Base-by-base conservation (phyloP, 2,113 vertebrate species). In the Rhadina sibilatrix region DNA sequence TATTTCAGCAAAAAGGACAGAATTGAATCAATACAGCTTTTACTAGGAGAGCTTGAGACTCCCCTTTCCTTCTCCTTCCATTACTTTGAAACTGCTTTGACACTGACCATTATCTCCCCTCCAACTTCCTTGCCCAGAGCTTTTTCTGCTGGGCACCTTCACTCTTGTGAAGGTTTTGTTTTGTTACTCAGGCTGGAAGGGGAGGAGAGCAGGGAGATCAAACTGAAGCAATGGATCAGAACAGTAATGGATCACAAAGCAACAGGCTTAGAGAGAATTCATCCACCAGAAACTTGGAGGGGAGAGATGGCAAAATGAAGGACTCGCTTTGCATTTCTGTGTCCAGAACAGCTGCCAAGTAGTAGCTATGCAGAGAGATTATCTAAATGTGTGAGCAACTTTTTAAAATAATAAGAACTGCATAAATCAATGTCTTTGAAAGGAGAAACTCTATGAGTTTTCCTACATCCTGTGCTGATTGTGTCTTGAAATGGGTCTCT, bases 31-130 rank as follows among this genome's bases (percentile, higher is more conserved):
- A 90, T 93, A 66, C 27, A 28, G 23, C 64, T 92, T 86, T 70
- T 77, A 66, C 71, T 59, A 66, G 60, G 66, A 70, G 35, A 78
- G 68, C 63, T 17, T 77, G 52, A 88, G 83, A 90, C 23, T 44
- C 42, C 77, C 18, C 42, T 84, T 95, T 89, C 7, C 23, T 27
- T 77, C 30, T 92, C 44, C 14, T 83, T 93, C 54, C 38, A 47
- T 93, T 87, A 75, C 30, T 97, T 89, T 77, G 59, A 59, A 47
- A 90, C 38, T 75, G 47, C 33, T 90, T 92, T 90, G 50, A 83
- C 28, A 24, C 33, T 54, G 47, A 89, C 82, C 64, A 56, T 71
- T 94, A 83, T 59, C 56, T 77, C 81, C 30, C 35, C 33, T 88
- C 15, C 42, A n/a, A 2, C 10, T 89, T 89, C 50, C 33, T 70